Evolutionary conservation across 2,113 vertebrate genomes (phyloP).

Genomic region (Mellivora capensis): DNA sequence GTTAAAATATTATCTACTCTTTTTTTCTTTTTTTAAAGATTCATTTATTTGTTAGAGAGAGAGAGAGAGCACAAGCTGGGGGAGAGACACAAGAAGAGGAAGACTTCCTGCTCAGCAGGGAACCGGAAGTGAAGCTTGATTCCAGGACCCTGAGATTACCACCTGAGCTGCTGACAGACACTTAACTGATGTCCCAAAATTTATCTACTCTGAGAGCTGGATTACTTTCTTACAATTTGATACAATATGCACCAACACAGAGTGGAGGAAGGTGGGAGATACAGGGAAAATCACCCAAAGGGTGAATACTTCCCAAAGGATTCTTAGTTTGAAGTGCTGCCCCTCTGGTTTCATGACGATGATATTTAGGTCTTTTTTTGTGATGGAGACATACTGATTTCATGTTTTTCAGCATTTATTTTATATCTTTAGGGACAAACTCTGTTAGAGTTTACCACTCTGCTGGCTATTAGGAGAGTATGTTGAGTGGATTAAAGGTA

Average conservation of each 20-base stretch:
- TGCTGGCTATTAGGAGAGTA: not conserved
- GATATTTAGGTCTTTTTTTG: not conserved
- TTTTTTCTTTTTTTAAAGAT: not conserved
- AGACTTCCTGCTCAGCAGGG: not conserved
- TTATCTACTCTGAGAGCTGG: not conserved
- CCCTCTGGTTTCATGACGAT: not conserved
- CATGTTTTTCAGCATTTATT: not conserved
- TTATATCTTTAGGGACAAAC: not conserved
- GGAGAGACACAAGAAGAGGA: not conserved
- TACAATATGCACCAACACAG: not conserved
- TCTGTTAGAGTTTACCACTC: not conserved
- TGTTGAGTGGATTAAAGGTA: not conserved
- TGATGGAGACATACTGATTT: not conserved
- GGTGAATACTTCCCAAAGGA: not conserved
- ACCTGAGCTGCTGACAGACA: not conserved
- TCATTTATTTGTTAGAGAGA: not conserved
- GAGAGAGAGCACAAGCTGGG: not conserved
- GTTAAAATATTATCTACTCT: not conserved
- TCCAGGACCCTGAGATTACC: not conserved
- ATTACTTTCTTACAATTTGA: not conserved
- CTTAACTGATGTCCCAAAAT: not conserved
- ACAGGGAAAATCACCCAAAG: not conserved
- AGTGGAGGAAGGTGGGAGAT: not conserved
- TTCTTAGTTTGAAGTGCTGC: not conserved
- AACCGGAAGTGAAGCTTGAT: not conserved